A percentile compares a stretch with the other conserved stretches of the same genome.
Evolutionary conservation across 1,140 invertebrate species (phyloP).

Genomic region (Berghia stephanieae): DNA sequence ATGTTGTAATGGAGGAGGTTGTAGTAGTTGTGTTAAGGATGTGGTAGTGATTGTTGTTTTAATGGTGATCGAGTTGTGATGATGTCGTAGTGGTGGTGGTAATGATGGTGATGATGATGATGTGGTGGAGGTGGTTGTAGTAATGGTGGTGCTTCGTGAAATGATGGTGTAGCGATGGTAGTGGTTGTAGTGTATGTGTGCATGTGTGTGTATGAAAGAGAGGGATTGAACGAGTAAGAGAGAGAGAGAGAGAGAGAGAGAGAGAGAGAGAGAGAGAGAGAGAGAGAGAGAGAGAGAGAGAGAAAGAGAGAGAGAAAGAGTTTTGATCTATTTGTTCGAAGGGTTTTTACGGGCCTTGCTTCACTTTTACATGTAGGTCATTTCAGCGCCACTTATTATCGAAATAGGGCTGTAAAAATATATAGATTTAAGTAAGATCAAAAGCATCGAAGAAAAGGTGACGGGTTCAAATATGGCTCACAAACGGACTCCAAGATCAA

Average conservation of each 20-base stretch:
- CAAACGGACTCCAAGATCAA: too few relatives aligned
- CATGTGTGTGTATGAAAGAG: neutral
- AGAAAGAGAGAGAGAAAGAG: conserved; percentile 14
- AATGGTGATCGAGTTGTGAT: neutral
- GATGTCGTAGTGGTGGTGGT: neutral
- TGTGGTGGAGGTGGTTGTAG: neutral
- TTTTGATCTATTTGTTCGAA: neutral
- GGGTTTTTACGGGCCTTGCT: too few relatives aligned
- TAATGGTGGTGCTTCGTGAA: neutral
- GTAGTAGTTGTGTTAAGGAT: too few relatives aligned
- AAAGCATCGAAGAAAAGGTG: too few relatives aligned
- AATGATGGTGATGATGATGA: neutral
- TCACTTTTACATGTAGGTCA: too few relatives aligned
- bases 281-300: conserved; percentile 23
- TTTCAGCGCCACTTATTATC: too few relatives aligned
- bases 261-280: conserved; percentile 16
- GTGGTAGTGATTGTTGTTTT: too few relatives aligned
- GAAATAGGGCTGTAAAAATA: too few relatives aligned
- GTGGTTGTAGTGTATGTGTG: neutral
- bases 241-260: neutral
- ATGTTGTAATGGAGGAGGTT: too few relatives aligned
- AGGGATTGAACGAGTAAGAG: neutral
- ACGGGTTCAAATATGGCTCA: too few relatives aligned
- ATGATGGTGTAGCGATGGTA: neutral
- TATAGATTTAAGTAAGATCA: too few relatives aligned